phyloP scores from a whole-genome alignment of 2,888 invertebrate species.

The Spatulosminthurus flaviceps region DNA sequence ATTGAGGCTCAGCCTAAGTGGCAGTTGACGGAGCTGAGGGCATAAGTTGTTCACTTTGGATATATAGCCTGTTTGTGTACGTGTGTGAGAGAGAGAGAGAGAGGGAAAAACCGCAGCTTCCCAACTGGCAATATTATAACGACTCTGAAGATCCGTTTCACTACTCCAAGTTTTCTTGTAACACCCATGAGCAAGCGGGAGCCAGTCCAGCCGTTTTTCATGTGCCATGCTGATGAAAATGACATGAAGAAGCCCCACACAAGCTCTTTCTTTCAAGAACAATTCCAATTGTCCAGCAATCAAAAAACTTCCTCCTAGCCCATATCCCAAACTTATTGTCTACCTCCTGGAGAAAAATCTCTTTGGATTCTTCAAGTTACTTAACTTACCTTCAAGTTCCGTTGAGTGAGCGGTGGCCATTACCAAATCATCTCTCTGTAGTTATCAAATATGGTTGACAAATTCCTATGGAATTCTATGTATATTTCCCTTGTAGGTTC shows the following conservation, averaged over 20 bases:
- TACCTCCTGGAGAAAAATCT: too few species aligned
- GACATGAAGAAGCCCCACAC: constrained; percentile 29
- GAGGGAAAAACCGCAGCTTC: neutral
- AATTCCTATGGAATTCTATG: too few species aligned
- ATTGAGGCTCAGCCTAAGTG: too few species aligned
- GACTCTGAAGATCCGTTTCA: neutral
- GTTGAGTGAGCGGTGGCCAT: too few species aligned
- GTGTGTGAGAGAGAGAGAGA: neutral
- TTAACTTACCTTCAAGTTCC: too few species aligned
- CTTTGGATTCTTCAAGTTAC: too few species aligned
- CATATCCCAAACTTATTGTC: neutral
- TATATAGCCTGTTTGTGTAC: too few species aligned
- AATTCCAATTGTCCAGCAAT: constrained; percentile 10
- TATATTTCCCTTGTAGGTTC: too few species aligned
- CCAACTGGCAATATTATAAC: constrained; percentile 13
- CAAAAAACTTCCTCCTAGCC: neutral
- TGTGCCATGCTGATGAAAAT: constrained; percentile 19
- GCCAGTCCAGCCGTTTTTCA: constrained; percentile 31
- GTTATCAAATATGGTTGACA: too few species aligned
- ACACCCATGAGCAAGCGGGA: neutral
- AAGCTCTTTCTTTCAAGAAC: constrained; percentile 3
- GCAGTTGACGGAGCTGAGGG: too few species aligned
- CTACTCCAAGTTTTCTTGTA: neutral
- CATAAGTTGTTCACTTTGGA: too few species aligned
- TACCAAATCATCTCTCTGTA: too few species aligned